These are phyloP conservation scores for Chamaea fasciata DNA, from an alignment of 2,113 vertebrate genomes.

Conservation along the genomic window DNA sequence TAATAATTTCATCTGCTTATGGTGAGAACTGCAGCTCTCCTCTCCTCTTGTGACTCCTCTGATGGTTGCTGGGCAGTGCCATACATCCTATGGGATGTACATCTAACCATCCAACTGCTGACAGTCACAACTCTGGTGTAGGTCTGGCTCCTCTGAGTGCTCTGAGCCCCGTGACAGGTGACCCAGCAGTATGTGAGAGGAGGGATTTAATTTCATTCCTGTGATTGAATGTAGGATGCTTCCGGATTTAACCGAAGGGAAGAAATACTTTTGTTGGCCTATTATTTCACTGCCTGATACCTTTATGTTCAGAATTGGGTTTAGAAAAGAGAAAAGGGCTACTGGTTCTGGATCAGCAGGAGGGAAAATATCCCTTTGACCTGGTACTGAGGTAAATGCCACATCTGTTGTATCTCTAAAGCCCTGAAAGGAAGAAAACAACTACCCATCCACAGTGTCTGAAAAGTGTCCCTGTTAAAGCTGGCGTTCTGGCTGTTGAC, in stretches of 20 bases:
- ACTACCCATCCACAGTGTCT: background rate
- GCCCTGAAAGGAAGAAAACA: background rate
- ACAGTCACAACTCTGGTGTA: background rate
- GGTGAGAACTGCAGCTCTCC: background rate
- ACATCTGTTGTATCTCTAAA: background rate
- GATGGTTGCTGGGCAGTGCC: background rate
- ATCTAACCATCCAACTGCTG: background rate
- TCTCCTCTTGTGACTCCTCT: background rate
- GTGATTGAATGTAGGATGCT: background rate
- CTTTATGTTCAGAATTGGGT: background rate
- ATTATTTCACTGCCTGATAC: background rate
- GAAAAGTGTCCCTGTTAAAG: background rate
- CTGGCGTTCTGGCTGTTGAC: background rate
- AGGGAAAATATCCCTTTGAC: background rate
- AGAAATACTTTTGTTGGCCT: background rate
- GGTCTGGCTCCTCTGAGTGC: background rate
- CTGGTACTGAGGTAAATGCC: background rate
- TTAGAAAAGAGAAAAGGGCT: background rate
- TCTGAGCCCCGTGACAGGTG: background rate
- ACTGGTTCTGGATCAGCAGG: background rate
- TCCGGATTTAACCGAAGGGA: background rate
- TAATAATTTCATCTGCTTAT: background rate
- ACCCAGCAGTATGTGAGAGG: background rate
- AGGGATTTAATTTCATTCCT: background rate
- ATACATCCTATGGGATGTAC: background rate